A percentile compares a stretch with the other conserved stretches of the same genome.
Evolutionary conservation across 2,113 vertebrate species (phyloP).

Genomic region (Myrmecobius fasciatus): DNA sequence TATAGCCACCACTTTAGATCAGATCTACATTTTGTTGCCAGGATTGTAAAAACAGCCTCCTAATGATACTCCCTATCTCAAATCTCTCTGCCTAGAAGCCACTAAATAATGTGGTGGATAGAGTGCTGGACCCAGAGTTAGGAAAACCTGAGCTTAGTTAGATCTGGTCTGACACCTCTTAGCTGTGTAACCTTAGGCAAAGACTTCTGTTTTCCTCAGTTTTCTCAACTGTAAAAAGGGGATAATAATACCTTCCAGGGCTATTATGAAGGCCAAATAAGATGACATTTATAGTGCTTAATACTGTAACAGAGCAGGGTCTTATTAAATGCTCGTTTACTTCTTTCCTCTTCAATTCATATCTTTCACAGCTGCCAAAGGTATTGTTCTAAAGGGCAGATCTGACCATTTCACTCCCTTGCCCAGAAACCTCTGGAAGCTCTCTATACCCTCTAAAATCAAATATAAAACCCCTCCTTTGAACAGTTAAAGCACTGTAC

Average conservation of each 20-base stretch:
- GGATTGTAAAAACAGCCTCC: neutral
- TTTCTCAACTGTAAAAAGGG: neutral
- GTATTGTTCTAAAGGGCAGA: neutral
- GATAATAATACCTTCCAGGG: neutral
- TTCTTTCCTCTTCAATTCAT: neutral
- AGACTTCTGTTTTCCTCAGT: neutral
- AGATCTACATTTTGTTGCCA: neutral
- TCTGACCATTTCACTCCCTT: neutral
- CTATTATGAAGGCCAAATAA: neutral
- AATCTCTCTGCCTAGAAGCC: neutral
- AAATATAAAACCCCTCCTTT: neutral
- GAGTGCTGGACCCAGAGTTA: neutral
- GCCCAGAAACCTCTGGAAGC: neutral
- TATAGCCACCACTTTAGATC: neutral
- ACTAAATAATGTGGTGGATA: neutral
- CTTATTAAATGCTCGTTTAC: neutral
- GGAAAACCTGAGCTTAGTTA: neutral
- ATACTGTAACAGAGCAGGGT: neutral
- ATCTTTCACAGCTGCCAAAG: neutral
- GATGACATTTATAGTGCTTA: neutral
- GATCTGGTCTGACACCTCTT: neutral
- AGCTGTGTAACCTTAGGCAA: neutral
- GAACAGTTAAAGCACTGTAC: neutral
- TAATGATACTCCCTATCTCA: neutral
- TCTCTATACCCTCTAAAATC: neutral